Percentiles rank a stretch among this genome's conserved stretches.
Evolutionary conservation across 1,140 invertebrate species (phyloP).

Genomic region (Laodelphax striatellus): DNA sequence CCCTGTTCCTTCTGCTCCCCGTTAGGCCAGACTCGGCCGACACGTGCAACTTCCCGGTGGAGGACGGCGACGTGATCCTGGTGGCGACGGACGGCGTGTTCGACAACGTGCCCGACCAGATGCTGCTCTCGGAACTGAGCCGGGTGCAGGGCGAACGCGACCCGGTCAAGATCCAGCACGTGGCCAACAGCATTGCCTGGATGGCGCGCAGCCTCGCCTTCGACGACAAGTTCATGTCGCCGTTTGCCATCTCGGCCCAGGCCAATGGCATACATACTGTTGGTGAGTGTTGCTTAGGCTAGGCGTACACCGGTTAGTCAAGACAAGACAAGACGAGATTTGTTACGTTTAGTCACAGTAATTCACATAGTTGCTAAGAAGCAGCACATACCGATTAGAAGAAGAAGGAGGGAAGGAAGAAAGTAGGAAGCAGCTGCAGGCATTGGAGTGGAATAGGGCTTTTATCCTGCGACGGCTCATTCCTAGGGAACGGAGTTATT

Average conservation of each 20-base stretch:
- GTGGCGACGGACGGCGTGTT: constrained; percentile 96
- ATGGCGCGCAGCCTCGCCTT: constrained; percentile 88
- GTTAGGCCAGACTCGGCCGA: constrained; percentile 88
- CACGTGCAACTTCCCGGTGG: constrained; percentile 77
- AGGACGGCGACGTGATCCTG: constrained; percentile 91
- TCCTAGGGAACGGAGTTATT: too few species aligned
- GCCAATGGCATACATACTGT: constrained; percentile 86
- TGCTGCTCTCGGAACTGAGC: constrained; percentile 67
- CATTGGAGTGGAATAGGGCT: too few species aligned
- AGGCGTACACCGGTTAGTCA: too few species aligned
- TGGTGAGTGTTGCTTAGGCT: constrained; percentile 60
- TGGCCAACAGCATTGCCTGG: constrained; percentile 88
- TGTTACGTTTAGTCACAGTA: too few species aligned
- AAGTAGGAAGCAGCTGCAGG: too few species aligned
- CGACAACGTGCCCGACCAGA: constrained; percentile 88
- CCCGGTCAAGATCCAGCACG: constrained; percentile 65
- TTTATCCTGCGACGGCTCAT: too few species aligned
- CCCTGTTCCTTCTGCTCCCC: too few species aligned
- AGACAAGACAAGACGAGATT: too few species aligned
- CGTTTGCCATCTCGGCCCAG: constrained; percentile 84
- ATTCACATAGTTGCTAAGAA: too few species aligned
- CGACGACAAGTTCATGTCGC: constrained; percentile 88
- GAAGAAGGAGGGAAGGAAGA: too few species aligned
- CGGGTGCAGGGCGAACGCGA: constrained; percentile 47
- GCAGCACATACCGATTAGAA: too few species aligned